Evolutionary conservation across 2,888 invertebrate species (phyloP).

Genomic region (Tricholauxania praeusta): DNA sequence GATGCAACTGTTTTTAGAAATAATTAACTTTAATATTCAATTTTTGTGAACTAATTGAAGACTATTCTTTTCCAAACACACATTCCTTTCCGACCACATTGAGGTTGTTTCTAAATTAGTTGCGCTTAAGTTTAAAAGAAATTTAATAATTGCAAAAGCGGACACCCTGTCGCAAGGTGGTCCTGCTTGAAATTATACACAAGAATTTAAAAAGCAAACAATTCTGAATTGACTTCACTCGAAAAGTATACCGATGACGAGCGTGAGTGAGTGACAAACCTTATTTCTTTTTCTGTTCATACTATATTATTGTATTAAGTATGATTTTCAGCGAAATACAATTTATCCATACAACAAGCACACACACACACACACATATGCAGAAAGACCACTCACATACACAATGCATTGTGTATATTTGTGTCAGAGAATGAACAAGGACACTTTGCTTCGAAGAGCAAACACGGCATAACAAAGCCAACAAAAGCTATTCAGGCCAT

Average conservation of each 20-base stretch:
- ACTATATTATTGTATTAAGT: conserved; percentile 31
- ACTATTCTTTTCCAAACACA: too few relatives aligned
- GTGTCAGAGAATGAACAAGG: background rate
- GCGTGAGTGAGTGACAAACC: conserved; percentile 1
- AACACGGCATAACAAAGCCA: conserved; percentile 14
- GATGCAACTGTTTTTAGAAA: too few relatives aligned
- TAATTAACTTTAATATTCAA: too few relatives aligned
- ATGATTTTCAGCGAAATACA: conserved; percentile 35
- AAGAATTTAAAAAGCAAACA: conserved; percentile 26
- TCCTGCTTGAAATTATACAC: conserved; percentile 16
- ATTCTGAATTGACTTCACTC: conserved; percentile 14
- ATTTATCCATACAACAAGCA: conserved; percentile 17
- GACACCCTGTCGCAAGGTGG: background rate
- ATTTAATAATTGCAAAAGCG: too few relatives aligned
- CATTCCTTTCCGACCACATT: too few relatives aligned
- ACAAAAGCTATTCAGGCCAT: conserved; percentile 17
- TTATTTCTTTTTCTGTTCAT: conserved; percentile 22
- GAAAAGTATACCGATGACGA: background rate
- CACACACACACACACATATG: conserved; percentile 19
- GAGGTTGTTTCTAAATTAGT: too few relatives aligned
- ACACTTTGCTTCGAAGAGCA: conserved; percentile 1
- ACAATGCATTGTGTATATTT: background rate
- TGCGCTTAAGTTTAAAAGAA: too few relatives aligned
- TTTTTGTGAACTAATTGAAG: too few relatives aligned
- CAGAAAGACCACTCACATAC: background rate